Percentiles rank a stretch among this genome's conserved stretches.
Conservation (phyloP, 1,140 invertebrate genomes). For the Saccostrea glomerata region DNA sequence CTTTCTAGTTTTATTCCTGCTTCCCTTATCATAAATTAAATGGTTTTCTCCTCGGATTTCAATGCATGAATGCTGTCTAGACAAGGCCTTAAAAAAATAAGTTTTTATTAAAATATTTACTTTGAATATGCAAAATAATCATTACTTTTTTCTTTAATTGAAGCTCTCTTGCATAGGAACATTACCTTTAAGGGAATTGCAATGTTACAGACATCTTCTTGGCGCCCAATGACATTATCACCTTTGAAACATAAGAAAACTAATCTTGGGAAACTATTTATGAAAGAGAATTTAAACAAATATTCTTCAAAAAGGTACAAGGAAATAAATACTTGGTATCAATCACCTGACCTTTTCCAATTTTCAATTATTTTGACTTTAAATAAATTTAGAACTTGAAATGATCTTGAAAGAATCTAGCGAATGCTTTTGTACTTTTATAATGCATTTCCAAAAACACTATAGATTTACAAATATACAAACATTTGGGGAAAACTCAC, state of each 20-base stretch:
- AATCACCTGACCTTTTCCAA: too few species aligned
- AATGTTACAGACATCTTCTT: slow-evolving; percentile 65
- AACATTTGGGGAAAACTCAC: slow-evolving; percentile 49
- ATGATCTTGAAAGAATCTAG: too few species aligned
- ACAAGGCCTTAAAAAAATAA: slow-evolving; percentile 62
- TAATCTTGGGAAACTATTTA: neutral
- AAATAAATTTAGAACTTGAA: too few species aligned
- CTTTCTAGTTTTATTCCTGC: slow-evolving; percentile 73
- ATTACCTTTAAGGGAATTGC: slow-evolving; percentile 71
- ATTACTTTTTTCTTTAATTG: neutral
- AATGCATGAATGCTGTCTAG: slow-evolving; percentile 74
- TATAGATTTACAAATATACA: too few species aligned
- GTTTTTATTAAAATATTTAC: neutral
- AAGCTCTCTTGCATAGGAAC: neutral
- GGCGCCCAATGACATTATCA: slow-evolving; percentile 72
- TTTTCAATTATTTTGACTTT: too few species aligned
- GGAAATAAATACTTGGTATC: too few species aligned
- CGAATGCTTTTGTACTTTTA: too few species aligned
- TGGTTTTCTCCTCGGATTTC: slow-evolving; percentile 68
- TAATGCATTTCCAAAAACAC: too few species aligned
- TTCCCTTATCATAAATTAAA: slow-evolving; percentile 73
- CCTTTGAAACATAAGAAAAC: slow-evolving; percentile 58
- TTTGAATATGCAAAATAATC: neutral
- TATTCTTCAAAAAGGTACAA: too few species aligned
- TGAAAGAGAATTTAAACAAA: too few species aligned